These are phyloP conservation scores for Bubo scandiacus DNA, from an alignment of 2,113 vertebrate species.

Conservation along the genomic window DNA sequence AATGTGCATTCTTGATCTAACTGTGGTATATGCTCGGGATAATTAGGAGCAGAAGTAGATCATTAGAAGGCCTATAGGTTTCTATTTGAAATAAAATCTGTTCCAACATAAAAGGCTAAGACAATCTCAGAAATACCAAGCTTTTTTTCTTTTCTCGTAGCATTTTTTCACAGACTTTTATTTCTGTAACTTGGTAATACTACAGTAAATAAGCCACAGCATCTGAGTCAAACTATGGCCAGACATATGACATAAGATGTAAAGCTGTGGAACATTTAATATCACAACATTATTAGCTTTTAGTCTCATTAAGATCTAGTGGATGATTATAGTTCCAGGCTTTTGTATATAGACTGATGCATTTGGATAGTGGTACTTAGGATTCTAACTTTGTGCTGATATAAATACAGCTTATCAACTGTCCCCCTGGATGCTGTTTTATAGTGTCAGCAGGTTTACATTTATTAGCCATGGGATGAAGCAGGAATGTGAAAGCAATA, in stretches of 20 bases:
- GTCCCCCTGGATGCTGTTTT: neutral
- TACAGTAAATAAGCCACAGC: neutral
- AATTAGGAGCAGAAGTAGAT: neutral
- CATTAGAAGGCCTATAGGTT: neutral
- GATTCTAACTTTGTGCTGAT: neutral
- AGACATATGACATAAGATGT: neutral
- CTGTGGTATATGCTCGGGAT: neutral
- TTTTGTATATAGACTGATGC: neutral
- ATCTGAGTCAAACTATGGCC: neutral
- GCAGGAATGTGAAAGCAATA: neutral
- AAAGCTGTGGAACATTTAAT: neutral
- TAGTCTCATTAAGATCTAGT: neutral
- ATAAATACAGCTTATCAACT: neutral
- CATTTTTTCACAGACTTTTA: neutral
- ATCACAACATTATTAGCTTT: neutral
- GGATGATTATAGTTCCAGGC: neutral
- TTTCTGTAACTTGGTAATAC: neutral
- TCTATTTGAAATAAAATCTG: neutral
- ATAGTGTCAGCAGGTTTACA: neutral
- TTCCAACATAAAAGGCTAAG: neutral
- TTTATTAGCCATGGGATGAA: neutral
- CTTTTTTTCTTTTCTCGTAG: neutral
- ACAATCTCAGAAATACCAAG: neutral
- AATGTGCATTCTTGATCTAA: neutral
- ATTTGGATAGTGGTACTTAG: neutral